Base-by-base conservation (phyloP, 2,797 vertebrate genomes). In the Hirundo rustica region DNA sequence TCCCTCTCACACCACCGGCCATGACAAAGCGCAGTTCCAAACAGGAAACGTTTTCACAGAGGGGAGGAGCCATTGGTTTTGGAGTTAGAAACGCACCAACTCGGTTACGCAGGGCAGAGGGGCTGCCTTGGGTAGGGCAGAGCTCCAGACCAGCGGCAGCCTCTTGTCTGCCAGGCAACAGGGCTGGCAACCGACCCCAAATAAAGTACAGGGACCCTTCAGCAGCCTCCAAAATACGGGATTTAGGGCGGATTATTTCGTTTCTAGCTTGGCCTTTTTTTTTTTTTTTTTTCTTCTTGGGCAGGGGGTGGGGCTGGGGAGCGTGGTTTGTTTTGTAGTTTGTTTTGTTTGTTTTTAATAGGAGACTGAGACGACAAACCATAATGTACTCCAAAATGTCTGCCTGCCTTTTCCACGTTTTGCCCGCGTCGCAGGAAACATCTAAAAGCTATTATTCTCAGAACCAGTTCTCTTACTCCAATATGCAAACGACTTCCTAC, bases 351-450 rank as follows among this genome's bases (percentile, higher is more conserved):
- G 5, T 29, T 50, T 22, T n/a, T 10, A 38, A 16, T 7, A 34
- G 2, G 3, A 11, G 7, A 48, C 5, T 8, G 12, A 36, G 13
- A 67, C 7, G 66, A 48, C 7, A 64, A 87, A 19, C 9, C 42
- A 1, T 1, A 34, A 4, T 10, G 8, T 13, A 64, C 26, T 5
- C 5, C 25, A 34, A 51, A 40, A 78, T 7, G 68, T 26, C 29
- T 76, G 16, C 38, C 25, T 58, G 67, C 11, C 26, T 42, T 38
- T 32, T 29, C 32, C 57, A 8, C 1, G 0, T 32, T 50, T 25
- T 21, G 19, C 26, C 5, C 0, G 0, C 7, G 7, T n/a, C 11
- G 1, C 27, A 10, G 7, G 18, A 55, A 83, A 55, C 44, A 34
- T 16, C 11, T 0, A 0, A 73, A 40, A 73, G 25, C 15, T 65